Percentiles rank a stretch among this genome's conserved stretches.
These are phyloP conservation scores for Actinopyga echinites DNA, from an alignment of 53 echinoderm and acorn worm species.

Conservation along the genomic window DNA sequence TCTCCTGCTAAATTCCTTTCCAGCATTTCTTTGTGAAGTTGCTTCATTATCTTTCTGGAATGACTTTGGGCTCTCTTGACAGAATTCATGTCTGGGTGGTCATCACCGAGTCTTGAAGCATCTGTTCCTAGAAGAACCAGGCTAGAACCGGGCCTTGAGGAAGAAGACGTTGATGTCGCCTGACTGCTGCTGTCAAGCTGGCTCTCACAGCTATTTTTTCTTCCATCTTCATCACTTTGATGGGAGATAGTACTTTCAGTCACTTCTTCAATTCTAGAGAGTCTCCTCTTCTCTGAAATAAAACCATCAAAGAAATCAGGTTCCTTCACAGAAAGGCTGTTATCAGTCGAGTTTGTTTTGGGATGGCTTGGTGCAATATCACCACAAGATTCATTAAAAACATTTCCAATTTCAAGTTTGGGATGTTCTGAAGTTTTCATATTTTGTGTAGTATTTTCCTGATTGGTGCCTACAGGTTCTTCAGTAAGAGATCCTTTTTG, in stretches of 20 bases:
- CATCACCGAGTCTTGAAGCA: background rate
- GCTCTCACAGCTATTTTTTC: conserved; percentile 9
- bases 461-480: too few relatives aligned
- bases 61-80: background rate
- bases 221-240: conserved; percentile 25
- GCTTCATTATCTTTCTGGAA: background rate
- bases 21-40: conserved; percentile 27
- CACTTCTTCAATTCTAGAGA: conserved; percentile 37
- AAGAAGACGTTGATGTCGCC: conserved; percentile 3
- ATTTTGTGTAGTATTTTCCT: too few relatives aligned
- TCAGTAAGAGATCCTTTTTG: too few relatives aligned
- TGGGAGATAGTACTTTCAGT: conserved; percentile 17
- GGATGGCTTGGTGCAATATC: too few relatives aligned
- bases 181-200: conserved; percentile 24
- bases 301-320: background rate
- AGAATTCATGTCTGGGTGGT: too few relatives aligned
- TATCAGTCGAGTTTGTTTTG: too few relatives aligned
- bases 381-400: too few relatives aligned
- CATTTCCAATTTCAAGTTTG: too few relatives aligned
- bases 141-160: background rate
- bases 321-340: too few relatives aligned
- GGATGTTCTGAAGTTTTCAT: too few relatives aligned
- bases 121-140: background rate
- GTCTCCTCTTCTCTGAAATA: conserved; percentile 1
- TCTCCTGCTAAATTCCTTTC: conserved; percentile 3